Percentiles rank a stretch among this genome's conserved stretches.
Conservation (phyloP, 2,797 vertebrate genomes). For the Sebastes diploproa region DNA sequence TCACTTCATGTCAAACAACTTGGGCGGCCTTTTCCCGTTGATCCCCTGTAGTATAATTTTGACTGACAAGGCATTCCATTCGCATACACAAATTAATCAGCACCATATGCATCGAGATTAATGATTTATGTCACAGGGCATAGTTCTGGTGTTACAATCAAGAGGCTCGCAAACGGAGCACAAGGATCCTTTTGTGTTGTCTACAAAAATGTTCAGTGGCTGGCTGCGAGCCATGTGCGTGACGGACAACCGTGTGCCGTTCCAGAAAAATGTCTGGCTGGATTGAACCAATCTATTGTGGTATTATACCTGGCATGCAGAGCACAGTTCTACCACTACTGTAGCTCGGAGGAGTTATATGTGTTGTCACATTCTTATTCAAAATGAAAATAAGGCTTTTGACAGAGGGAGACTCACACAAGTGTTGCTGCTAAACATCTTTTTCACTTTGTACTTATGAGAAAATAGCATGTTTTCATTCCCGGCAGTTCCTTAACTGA, state of each 20-base stretch:
- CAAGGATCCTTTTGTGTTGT: conserved; percentile 69
- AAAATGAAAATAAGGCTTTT: conserved; percentile 45
- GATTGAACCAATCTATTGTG: conserved; percentile 53
- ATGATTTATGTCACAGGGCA: conserved; percentile 63
- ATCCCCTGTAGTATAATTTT: conserved; percentile 35
- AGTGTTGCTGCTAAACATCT: conserved; percentile 5
- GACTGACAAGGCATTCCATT: conserved; percentile 55
- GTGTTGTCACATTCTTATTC: conserved; percentile 47
- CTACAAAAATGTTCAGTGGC: conserved; percentile 36
- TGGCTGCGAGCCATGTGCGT: conserved; percentile 46
- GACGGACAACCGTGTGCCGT: conserved; percentile 59
- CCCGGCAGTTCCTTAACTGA: background rate
- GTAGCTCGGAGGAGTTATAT: conserved; percentile 39
- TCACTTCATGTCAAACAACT: conserved; percentile 62
- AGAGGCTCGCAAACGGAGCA: conserved; percentile 36
- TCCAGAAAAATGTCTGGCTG: conserved; percentile 71
- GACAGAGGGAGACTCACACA: conserved; percentile 11
- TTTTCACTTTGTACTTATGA: background rate
- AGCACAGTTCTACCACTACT: conserved; percentile 48
- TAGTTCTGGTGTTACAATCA: conserved; percentile 48
- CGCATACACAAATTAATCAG: conserved; percentile 71
- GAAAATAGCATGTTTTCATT: conserved; percentile 17
- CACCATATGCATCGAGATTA: conserved; percentile 64
- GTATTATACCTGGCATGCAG: conserved; percentile 67
- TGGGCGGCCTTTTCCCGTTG: conserved; percentile 36